Base-by-base conservation (phyloP, 2,113 vertebrate species). In the Myotis lucifugus region DNA sequence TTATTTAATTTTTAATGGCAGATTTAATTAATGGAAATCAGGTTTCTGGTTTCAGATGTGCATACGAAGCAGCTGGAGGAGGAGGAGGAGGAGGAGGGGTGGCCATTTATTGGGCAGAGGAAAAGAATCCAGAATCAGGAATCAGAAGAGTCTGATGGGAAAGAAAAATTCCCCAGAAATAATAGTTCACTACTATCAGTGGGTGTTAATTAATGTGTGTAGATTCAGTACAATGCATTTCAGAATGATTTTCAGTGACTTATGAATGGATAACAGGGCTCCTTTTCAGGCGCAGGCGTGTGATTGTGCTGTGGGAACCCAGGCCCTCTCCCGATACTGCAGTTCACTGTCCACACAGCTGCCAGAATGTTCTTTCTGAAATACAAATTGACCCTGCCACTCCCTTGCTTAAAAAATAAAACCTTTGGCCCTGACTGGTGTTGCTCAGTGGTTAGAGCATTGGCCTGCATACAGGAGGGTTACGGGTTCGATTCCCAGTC, bases 1-100 rank as follows among this genome's bases (percentile, higher is more conserved):
- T 98, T 99, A 98, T 98, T 99, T 99, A 99, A 99, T 98, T 98
- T 98, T 98, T 98, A 99, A 98, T 99, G 98, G 98, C 97, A 98
- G 98, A 98, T 99, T 99, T 99, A 99, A 99, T 98, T 98, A 99
- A 98, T 98, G 98, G 98, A 98, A 97, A 98, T 83, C 91, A 96
- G 97, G 97, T 98, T 97, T 97, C 90, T 96, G 96, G 96, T 94
- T 98, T 98, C 95, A 91, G 96, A 96, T 97, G 96, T 97, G 96
- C 96, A 76, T 96, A 90, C 73, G 64, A 94, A 96, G 93, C 96
- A 97, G 97, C 94, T 90, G 92, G 85, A 94, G 97, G 46, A 72
- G 78, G 64, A 29, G 78, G 96, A 8, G 96, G 96, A 97, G 77
- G 94, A 12, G 96, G 96, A 97, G 79, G 95, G 95, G 95, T 48